A percentile compares a stretch with the other conserved stretches of the same genome.
Conservation (phyloP, 2,113 vertebrate genomes). For the Vulpes lagopus region DNA sequence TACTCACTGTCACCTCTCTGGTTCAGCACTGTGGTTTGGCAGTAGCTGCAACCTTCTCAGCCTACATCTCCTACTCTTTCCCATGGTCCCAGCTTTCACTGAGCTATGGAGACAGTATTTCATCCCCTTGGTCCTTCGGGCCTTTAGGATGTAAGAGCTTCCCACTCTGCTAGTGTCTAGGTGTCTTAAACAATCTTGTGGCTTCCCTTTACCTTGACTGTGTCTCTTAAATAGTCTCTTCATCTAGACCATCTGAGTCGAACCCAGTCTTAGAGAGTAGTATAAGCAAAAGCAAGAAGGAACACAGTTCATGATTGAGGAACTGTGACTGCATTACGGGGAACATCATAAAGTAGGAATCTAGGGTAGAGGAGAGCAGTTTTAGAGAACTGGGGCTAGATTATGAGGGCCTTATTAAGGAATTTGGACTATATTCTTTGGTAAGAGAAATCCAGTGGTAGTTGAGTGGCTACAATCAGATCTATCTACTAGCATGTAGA, state of each 20-base stretch:
- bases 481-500: not conserved
- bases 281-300: constrained; percentile 43
- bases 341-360: not conserved
- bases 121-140: not conserved
- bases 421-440: not conserved
- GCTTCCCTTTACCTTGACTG: not conserved
- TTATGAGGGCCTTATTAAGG: not conserved
- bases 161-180: not conserved
- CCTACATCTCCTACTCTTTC: not conserved
- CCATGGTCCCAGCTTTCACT: not conserved
- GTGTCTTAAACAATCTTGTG: not conserved
- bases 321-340: not conserved
- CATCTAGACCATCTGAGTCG: constrained; percentile 3
- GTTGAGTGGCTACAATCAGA: not conserved
- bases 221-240: constrained; percentile 11
- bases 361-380: not conserved
- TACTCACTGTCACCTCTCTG: not conserved
- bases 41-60: not conserved
- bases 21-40: not conserved
- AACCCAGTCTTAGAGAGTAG: not conserved
- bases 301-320: not conserved
- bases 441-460: not conserved
- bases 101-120: not conserved
- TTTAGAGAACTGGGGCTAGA: constrained; percentile 20
- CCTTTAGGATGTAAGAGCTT: not conserved